Evolutionary conservation across 2,888 invertebrate genomes (phyloP).

Genomic region (Dichetophora obliterata): DNA sequence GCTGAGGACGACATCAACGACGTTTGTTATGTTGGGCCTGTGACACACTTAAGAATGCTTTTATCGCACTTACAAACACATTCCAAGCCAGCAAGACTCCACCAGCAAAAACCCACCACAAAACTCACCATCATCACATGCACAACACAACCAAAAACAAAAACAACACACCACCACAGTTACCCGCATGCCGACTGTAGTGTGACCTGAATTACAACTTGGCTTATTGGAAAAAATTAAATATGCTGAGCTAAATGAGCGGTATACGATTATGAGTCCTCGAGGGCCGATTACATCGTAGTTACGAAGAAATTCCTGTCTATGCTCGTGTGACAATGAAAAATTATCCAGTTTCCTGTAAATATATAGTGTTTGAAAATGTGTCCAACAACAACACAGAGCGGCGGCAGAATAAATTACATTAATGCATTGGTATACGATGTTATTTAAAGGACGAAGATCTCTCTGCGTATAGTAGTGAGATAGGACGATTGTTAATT

Average conservation of each 20-base stretch:
- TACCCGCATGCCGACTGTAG: background rate
- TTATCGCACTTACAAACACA: conserved; percentile 18
- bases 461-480: too few relatives aligned
- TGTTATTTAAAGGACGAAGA: too few relatives aligned
- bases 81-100: conserved; percentile 45
- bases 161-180: background rate
- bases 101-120: conserved; percentile 58
- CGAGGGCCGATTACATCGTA: conserved; percentile 12
- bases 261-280: conserved; percentile 5
- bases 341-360: too few relatives aligned
- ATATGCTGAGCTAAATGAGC: conserved; percentile 7
- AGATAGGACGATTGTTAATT: too few relatives aligned
- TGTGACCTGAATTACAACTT: background rate
- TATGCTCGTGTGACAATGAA: too few relatives aligned
- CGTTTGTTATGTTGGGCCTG: conserved; percentile 6
- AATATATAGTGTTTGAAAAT: too few relatives aligned
- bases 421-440: too few relatives aligned
- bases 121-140: conserved; percentile 36
- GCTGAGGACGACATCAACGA: background rate
- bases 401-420: too few relatives aligned
- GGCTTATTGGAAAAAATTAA: conserved; percentile 24
- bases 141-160: background rate
- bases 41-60: conserved; percentile 4
- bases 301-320: background rate
- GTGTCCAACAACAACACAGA: too few relatives aligned